phyloP scores from a whole-genome alignment of 2,888 invertebrate genomes.

The Calliphora vomitoria region DNA sequence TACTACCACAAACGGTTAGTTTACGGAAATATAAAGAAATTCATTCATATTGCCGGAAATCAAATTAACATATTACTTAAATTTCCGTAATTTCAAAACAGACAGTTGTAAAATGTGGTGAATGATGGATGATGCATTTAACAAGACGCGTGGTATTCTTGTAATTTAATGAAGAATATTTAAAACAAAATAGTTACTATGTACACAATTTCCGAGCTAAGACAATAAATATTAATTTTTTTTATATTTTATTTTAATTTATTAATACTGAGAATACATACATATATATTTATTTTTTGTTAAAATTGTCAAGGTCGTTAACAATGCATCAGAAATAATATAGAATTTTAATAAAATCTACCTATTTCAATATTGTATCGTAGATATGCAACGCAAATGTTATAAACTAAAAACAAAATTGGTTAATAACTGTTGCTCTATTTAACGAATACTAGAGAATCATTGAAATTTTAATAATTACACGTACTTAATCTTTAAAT shows the following conservation, averaged over 20 bases:
- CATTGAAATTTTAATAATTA: conserved; percentile 7
- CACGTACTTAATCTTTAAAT: conserved; percentile 35
- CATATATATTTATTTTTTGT: not conserved
- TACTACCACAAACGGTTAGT: not conserved
- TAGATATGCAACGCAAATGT: not conserved
- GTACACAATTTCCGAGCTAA: not conserved
- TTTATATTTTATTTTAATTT: not conserved
- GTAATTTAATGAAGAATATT: not conserved
- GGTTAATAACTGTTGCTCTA: conserved; percentile 1
- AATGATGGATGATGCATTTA: not conserved
- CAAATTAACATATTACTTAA: not conserved
- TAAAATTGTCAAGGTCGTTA: not conserved
- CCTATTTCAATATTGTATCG: not conserved
- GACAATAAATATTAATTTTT: not conserved
- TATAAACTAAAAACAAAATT: not conserved
- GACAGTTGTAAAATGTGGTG: conserved; percentile 5
- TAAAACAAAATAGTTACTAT: not conserved
- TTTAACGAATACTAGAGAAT: not conserved
- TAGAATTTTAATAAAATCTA: not conserved
- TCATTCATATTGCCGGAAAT: conserved; percentile 46
- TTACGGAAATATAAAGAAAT: conserved; percentile 22
- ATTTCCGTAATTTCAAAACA: conserved; percentile 38
- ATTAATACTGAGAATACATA: not conserved
- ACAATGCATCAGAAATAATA: not conserved
- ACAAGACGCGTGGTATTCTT: conserved; percentile 47